Base-by-base conservation (phyloP, 2,888 invertebrate genomes). In the Drosophila suboccidentalis region DNA sequence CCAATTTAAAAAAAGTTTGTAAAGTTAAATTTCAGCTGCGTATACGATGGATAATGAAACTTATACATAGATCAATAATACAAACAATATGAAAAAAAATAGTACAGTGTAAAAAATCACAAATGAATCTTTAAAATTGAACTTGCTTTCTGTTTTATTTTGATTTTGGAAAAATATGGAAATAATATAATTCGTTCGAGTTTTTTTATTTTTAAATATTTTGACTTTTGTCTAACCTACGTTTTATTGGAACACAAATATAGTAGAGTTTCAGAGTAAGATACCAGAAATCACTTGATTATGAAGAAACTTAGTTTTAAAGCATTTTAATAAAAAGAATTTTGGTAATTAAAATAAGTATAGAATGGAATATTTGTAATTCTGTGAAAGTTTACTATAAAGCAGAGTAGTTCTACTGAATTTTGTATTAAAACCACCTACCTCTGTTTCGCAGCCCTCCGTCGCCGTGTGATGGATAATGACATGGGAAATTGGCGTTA, bases 391-490 rank as follows among this genome's bases (percentile, higher is more conserved):
- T n/a, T 11, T 8, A 17, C 32, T 1, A 8, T 19, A 34, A 0
- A 6, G 13, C 9, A 36, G 8, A 6, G 13, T n/a, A 36, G 8
- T 13, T 5, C 13, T 4, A 22, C 17, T 34, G 13, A 13, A 8
- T 34, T 34, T 17, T 26, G 5, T 5, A 8, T 0, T 3, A 13
- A 13, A 29, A 29, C 8, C 17, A 26, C 70, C 1, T 47, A 88
- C 87, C 77, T 87, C 88, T 15, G 47, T 67, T 0, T 88, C 84
- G 49, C 87, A 87, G 9, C 73, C 78, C 53, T 84, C 87, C 1
- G 82, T 82, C 8, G 87, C 87, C 1, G 87, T 87, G n/a, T 87
- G 88, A 58, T 72, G 75, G 9, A 87, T 88, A 15, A 87, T 77
- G 6, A 87, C 84, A 57, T 81, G 74, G 1, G 71, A 51, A 1